These are phyloP conservation scores for Ariolimax columbianus DNA, from an alignment of 2,888 invertebrate species.

Conservation along the genomic window DNA sequence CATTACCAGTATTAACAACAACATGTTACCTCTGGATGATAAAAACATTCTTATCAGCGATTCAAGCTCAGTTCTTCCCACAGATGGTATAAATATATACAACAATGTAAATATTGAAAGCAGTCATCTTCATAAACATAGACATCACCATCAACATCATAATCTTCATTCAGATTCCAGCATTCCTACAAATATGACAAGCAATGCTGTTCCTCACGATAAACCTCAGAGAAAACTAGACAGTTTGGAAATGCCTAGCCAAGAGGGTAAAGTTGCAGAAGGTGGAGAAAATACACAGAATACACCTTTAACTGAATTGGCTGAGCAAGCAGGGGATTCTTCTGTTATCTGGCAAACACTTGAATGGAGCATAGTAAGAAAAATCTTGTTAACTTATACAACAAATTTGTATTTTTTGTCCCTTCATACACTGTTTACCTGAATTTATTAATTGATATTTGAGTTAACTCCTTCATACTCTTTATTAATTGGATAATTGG, in stretches of 20 bases:
- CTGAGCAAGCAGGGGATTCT: neutral
- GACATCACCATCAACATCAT: constrained; percentile 22
- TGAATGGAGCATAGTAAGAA: constrained; percentile 59
- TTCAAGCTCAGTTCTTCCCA: constrained; percentile 9
- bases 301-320: neutral
- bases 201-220: neutral
- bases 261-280: neutral
- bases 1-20: constrained; percentile 19
- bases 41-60: constrained; percentile 31
- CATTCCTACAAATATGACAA: neutral
- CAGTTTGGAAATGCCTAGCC: neutral
- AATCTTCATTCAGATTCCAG: neutral
- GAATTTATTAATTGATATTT: no score
- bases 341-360: constrained; percentile 28
- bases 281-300: neutral
- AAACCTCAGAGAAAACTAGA: neutral
- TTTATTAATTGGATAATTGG: no score
- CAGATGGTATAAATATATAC: neutral
- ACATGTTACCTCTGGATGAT: neutral
- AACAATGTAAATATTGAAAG: constrained; percentile 3
- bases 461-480: no score
- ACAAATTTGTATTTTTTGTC: no score
- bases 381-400: no score
- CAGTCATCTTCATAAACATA: constrained; percentile 6
- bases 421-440: no score